Evolutionary conservation across 1,140 invertebrate genomes (phyloP), one percentile per base, ranked within the genome.

Genomic region (Ceratina australensis): DNA sequence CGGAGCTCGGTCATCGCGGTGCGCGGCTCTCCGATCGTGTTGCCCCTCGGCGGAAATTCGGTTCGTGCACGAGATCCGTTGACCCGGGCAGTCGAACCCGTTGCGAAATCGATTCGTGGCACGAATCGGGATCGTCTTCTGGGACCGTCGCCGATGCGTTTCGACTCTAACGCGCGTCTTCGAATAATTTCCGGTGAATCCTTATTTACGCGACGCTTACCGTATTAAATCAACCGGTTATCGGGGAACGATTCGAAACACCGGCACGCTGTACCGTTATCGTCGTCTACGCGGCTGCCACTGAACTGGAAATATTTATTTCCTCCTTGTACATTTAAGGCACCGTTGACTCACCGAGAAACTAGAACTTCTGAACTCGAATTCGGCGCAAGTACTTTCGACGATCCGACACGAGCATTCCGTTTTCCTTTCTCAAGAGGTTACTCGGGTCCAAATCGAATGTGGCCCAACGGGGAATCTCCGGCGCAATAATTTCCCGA

Each of bases 141-240:
- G 33, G n/a, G 12, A 63, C 2, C 33, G 20, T 64, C 20, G 61
- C 33, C 60, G 22, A 12, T 42, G 52, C 52, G 52, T 15, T n/a
- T 54, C 52, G 52, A 7, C 52, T 54, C 52, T 54, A 54, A 54
- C 61, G 18, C 18, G 18, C 24, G 77, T 72, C 59, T 59, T 65
- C 69, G 47, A 54, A 42, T 42, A 42, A 42, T 42, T 42, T 3
- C n/a, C 26, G 28, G 50, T 33, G 78, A 52, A 84, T 84, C 81
- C 81, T 84, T 84, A 80, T 84, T 84, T 83, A 84, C 78, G 78
- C 78, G 64, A 54, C 26, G 72, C 65, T 67, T 52, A 49, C 59
- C 59, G 73, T 63, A 33, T 78, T 81, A 84, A 84, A 84, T 84
- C 78, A 84, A 72, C 42, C 71, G 82, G 84, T 84, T 84, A 84